Base-by-base conservation (phyloP, 2,113 vertebrate species). In the Peromyscus maniculatus region DNA sequence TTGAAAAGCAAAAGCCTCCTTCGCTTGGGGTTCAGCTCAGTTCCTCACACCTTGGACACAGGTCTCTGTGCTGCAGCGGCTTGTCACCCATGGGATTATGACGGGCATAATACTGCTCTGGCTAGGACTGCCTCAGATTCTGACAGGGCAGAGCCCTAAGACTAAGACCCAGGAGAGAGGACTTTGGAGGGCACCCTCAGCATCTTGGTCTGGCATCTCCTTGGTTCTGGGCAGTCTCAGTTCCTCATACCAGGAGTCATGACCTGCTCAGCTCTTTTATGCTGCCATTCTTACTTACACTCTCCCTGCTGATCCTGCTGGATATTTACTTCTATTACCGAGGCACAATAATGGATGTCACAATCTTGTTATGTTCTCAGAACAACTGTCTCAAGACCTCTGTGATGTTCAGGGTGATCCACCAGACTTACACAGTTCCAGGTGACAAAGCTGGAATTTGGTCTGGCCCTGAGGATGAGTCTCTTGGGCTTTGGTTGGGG, bases 31-130 rank as follows among this genome's bases (percentile, higher is more conserved):
- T n/a, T 39, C 12, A 16, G 0, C 22, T 52, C 39, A 8, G 43
- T 11, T 67, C 16, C 46, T 1, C 5, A 28, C 4, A 8, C 1
- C 10, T 46, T 57, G 36, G 62, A 12, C 62, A 17, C 0, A 5
- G 52, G 46, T 33, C 57, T 52, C 26, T 43, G 16, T 4, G 57
- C 3, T 5, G 52, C 10, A 10, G 5, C 1, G 3, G 15, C 7
- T 0, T 0, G 0, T 12, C 11, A 24, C 28, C n/a, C 17, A 2
- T 0, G 3, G 22, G 59, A 36, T 13, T 19, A 13, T 8, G 36
- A 55, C 7, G 28, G 28, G 71, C 16, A 9, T 3, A 0, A 13
- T 19, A 33, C 55, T 83, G 43, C 43, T 52, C 55, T 3, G 19
- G 26, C 13, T 1, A 12, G 33, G 17, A 21, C 21, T 39, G 43